These are phyloP conservation scores for Drosophila novamexicana DNA, from an alignment of 1,140 invertebrate genomes.

Conservation along the genomic window DNA sequence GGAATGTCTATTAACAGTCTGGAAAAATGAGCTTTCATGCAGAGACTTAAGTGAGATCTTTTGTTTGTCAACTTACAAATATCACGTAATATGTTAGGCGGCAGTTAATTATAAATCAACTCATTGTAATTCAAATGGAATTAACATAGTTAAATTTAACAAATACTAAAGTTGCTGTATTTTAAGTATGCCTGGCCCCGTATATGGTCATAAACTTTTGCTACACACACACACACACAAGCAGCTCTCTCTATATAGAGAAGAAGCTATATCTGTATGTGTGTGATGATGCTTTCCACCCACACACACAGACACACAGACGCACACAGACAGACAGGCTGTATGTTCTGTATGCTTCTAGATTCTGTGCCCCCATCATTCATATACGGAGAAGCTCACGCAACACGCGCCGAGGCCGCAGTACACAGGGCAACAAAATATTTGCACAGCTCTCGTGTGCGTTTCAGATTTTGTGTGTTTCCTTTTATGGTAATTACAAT, in stretches of 20 bases:
- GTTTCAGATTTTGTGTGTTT: conserved; percentile 13
- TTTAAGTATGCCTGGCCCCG: not conserved
- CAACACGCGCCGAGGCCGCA: conserved; percentile 42
- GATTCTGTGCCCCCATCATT: conserved; percentile 7
- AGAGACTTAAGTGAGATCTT: too few species aligned
- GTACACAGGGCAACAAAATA: conserved; percentile 40
- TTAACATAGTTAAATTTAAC: not conserved
- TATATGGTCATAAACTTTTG: conserved; percentile 31
- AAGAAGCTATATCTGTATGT: not conserved
- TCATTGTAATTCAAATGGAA: not conserved
- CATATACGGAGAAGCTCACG: conserved; percentile 11
- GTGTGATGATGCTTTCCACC: conserved; percentile 18
- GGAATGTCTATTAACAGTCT: too few species aligned
- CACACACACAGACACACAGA: conserved; percentile 20
- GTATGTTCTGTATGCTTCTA: conserved; percentile 25
- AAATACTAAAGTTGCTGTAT: not conserved
- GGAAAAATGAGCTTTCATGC: too few species aligned
- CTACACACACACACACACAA: not conserved
- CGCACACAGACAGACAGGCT: not conserved
- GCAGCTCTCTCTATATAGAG: not conserved
- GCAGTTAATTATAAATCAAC: not conserved
- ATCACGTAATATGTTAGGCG: too few species aligned
- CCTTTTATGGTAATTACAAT: conserved; percentile 22
- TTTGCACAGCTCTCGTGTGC: conserved; percentile 40
- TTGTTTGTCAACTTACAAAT: too few species aligned